A percentile compares a stretch with the other conserved stretches of the same genome.
These are phyloP conservation scores for Micromussa lordhowensis DNA, from an alignment of 92 coral and sea anemone species.

Conservation along the genomic window DNA sequence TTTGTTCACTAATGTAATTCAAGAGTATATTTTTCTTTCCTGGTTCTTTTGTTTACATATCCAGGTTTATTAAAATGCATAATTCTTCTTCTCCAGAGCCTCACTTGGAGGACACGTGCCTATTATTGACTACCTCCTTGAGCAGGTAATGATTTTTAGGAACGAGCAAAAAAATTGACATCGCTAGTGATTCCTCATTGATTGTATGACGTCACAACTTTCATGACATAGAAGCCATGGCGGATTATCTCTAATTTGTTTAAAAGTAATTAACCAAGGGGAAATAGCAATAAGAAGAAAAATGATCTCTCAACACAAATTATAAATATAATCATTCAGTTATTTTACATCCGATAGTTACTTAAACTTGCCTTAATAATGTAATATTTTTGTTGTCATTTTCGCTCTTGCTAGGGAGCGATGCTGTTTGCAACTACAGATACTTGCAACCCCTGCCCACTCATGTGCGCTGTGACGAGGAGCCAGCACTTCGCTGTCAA, in stretches of 20 bases:
- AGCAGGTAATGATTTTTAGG: slow-evolving; percentile 69
- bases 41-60: not conserved
- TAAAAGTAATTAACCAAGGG: too few species aligned
- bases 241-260: too few species aligned
- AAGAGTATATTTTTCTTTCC: too few species aligned
- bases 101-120: slow-evolving; percentile 76
- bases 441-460: slow-evolving; percentile 57
- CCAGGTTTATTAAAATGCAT: too few species aligned
- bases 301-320: not conserved
- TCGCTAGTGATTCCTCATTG: too few species aligned
- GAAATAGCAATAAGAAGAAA: too few species aligned
- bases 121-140: slow-evolving; percentile 68
- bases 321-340: not conserved
- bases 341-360: not conserved
- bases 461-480: slow-evolving; percentile 79
- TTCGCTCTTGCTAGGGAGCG: slow-evolving; percentile 65
- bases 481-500: slow-evolving; percentile 66
- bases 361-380: too few species aligned
- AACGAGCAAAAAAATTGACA: too few species aligned
- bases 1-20: too few species aligned
- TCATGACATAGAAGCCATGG: too few species aligned
- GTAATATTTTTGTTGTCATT: not conserved
- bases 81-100: slow-evolving; percentile 57
- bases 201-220: too few species aligned
- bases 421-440: slow-evolving; percentile 36